These are phyloP conservation scores for Lamprologus sp. DNA, from an alignment of 2,113 vertebrate species.

Conservation along the genomic window DNA sequence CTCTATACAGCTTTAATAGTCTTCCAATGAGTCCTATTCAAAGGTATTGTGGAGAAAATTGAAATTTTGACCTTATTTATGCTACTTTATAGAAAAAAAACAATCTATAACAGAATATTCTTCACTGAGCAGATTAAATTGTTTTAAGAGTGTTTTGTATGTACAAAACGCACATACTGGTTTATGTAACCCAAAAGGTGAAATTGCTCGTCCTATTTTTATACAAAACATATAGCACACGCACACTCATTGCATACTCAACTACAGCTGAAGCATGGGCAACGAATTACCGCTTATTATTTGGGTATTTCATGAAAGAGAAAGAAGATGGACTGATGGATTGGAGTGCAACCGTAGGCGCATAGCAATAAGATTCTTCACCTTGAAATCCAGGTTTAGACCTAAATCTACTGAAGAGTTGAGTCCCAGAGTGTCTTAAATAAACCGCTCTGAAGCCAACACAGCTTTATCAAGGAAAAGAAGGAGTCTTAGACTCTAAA, in stretches of 20 bases:
- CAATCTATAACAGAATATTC: neutral
- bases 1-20: conserved; percentile 20
- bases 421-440: conserved; percentile 41
- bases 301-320: conserved; percentile 20
- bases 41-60: neutral
- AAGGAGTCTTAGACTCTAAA: conserved; percentile 22
- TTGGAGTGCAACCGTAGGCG: conserved; percentile 19
- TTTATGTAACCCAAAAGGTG: neutral
- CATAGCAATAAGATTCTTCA: conserved; percentile 36
- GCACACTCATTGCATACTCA: neutral
- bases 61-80: neutral
- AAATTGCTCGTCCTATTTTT: neutral
- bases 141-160: neutral
- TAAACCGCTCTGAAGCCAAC: conserved; percentile 25
- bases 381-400: conserved; percentile 46
- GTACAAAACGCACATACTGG: neutral
- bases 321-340: conserved; percentile 28
- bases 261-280: neutral
- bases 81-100: neutral
- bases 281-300: neutral
- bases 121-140: neutral
- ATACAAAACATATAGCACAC: neutral
- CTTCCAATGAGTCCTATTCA: conserved; percentile 4
- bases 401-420: conserved; percentile 33
- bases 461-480: neutral